Evolutionary conservation across 2,797 vertebrate genomes (phyloP).

Genomic region (Chelon auratus): DNA sequence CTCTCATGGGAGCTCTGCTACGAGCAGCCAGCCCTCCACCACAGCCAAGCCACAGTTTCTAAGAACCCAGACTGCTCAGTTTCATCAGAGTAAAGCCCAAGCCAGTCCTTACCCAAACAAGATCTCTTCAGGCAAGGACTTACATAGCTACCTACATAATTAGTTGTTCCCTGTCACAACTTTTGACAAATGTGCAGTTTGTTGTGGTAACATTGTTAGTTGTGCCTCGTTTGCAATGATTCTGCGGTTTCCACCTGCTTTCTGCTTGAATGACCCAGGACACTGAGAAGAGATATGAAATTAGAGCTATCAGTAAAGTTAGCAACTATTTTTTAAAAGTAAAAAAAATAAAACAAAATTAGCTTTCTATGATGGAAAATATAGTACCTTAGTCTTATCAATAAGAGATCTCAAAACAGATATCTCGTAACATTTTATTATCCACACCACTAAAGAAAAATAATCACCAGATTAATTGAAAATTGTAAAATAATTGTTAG

Average conservation of each 20-base stretch:
- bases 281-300: neutral
- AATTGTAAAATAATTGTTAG: neutral
- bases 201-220: constrained; percentile 5
- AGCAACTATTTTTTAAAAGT: too few relatives aligned
- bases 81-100: constrained; percentile 77
- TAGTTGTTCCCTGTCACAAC: constrained; percentile 7
- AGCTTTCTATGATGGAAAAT: neutral
- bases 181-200: neutral
- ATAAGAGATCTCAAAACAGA: too few relatives aligned
- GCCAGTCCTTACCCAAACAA: constrained; percentile 70
- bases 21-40: constrained; percentile 48
- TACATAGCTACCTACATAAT: constrained; percentile 18
- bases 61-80: constrained; percentile 58
- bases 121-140: constrained; percentile 76
- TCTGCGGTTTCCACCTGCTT: neutral
- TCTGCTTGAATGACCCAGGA: neutral
- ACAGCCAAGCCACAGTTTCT: constrained; percentile 44
- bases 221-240: neutral
- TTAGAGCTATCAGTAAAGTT: neutral
- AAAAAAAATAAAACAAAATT: neutral
- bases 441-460: neutral
- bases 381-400: neutral
- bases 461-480: neutral
- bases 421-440: neutral
- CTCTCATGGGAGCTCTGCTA: constrained; percentile 34